Conservation (phyloP, 2,888 invertebrate genomes). For the Sericinus montela region DNA sequence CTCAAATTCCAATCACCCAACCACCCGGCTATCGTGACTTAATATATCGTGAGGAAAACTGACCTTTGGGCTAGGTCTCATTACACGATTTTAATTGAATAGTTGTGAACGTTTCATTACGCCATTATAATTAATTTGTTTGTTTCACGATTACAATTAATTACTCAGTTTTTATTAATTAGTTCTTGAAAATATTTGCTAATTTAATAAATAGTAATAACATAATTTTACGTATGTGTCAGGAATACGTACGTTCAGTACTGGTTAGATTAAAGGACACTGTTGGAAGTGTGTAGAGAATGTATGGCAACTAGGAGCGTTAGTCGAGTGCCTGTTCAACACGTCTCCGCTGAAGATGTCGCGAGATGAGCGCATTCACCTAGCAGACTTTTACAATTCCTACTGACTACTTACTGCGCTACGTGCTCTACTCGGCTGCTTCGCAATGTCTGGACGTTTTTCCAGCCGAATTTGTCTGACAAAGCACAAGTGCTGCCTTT, state of each 20-base stretch:
- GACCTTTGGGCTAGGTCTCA: no score
- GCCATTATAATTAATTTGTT: no score
- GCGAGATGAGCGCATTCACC: slow-evolving; percentile 28
- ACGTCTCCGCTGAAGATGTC: slow-evolving; percentile 58
- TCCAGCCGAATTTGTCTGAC: slow-evolving; percentile 15
- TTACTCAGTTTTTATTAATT: neutral
- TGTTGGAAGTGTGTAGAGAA: slow-evolving; percentile 28
- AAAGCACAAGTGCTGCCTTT: slow-evolving; percentile 15
- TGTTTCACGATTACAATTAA: neutral
- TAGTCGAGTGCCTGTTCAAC: slow-evolving; percentile 67
- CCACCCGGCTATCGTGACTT: no score
- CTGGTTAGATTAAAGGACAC: slow-evolving; percentile 28
- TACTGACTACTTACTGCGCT: slow-evolving; percentile 14
- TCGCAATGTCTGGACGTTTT: slow-evolving; percentile 16
- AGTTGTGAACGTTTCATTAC: no score
- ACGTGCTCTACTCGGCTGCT: slow-evolving; percentile 11
- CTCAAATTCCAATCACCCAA: no score
- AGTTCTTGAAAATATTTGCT: neutral
- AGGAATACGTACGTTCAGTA: slow-evolving; percentile 20
- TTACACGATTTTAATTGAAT: no score
- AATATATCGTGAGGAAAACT: no score
- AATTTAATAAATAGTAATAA: neutral
- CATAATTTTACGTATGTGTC: slow-evolving; percentile 21
- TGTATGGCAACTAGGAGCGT: slow-evolving; percentile 53
- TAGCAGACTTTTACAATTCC: slow-evolving; percentile 12